phyloP scores from a whole-genome alignment of 2,113 vertebrate genomes.

The Mirza zaza region DNA sequence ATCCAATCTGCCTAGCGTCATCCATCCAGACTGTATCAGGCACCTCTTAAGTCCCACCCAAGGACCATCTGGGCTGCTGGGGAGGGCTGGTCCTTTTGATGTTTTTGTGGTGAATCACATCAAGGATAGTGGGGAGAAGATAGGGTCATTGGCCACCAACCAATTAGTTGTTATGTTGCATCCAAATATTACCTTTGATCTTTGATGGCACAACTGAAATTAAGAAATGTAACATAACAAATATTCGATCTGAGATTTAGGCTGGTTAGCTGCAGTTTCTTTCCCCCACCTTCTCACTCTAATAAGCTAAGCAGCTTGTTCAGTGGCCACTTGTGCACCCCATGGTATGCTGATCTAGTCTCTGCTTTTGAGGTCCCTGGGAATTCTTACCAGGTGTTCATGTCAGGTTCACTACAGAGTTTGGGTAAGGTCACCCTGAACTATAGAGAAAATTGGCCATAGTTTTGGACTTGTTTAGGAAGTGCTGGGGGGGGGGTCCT shows the following conservation, averaged over 20 bases:
- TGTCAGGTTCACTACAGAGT: not conserved
- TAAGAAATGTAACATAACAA: not conserved
- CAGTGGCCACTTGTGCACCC: not conserved
- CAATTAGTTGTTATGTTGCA: not conserved
- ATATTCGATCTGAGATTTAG: not conserved
- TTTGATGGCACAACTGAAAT: not conserved
- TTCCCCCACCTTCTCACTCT: not conserved
- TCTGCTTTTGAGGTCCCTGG: not conserved
- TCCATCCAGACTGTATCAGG: not conserved
- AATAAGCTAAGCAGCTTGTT: not conserved
- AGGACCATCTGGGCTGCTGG: not conserved
- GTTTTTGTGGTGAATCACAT: not conserved
- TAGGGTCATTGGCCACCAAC: not conserved
- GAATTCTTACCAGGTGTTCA: not conserved
- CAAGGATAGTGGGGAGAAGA: not conserved
- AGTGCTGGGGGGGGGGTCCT: not conserved
- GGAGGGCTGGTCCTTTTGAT: not conserved
- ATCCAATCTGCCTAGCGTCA: not conserved
- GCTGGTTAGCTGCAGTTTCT: not conserved
- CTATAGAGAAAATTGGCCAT: not conserved
- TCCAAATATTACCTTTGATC: not conserved
- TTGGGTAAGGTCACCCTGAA: not conserved
- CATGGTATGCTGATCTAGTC: not conserved
- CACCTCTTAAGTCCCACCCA: not conserved
- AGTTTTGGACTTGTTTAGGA: conserved; percentile 18